Conservation (phyloP, 1,140 invertebrate genomes). For the Asobara japonica region DNA sequence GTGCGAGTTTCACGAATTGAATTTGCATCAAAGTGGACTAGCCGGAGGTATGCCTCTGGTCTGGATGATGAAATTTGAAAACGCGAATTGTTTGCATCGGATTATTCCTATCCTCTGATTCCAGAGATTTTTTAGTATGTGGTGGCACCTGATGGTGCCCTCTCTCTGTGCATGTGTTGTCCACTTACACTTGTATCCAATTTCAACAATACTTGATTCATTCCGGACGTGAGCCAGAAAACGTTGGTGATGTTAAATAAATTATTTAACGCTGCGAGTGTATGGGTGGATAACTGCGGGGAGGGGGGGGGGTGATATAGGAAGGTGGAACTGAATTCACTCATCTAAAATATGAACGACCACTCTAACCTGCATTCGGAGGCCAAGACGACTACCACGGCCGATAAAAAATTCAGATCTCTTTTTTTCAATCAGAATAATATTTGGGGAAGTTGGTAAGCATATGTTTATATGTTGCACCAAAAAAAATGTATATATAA, state of each 20-base stretch:
- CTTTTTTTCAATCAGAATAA: too few species aligned
- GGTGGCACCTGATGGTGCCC: neutral
- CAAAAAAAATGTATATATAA: too few species aligned
- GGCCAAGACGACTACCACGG: too few species aligned
- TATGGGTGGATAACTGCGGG: neutral
- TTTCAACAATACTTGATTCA: neutral
- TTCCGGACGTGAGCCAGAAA: neutral
- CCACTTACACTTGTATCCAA: neutral
- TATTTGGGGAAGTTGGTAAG: too few species aligned
- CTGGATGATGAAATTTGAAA: slow-evolving; percentile 1
- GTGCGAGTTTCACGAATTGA: neutral
- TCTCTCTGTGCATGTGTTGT: too few species aligned
- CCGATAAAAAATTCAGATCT: too few species aligned
- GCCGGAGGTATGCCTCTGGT: neutral
- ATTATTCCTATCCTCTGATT: neutral
- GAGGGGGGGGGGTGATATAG: neutral
- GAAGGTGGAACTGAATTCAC: neutral
- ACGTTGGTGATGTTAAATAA: neutral
- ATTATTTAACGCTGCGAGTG: neutral
- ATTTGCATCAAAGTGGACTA: neutral
- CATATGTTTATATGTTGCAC: too few species aligned
- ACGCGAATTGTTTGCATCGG: neutral
- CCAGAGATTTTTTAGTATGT: neutral
- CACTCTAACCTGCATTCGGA: neutral
- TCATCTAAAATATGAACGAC: neutral